These are phyloP conservation scores for Tipula lateralis DNA, from an alignment of 2,888 invertebrate genomes.

Conservation along the genomic window DNA sequence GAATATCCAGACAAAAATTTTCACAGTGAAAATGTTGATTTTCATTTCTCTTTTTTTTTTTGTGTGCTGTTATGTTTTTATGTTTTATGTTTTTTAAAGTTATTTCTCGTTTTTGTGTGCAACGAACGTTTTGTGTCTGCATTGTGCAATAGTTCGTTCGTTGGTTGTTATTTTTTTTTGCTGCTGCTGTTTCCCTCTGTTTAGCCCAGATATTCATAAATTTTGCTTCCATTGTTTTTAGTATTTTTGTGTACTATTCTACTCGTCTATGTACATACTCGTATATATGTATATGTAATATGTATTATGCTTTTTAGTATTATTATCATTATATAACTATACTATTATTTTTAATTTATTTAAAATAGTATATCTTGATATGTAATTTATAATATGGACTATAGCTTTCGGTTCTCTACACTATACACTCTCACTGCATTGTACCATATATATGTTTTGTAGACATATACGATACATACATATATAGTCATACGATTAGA, in stretches of 20 bases:
- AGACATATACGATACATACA: background rate
- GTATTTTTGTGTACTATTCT: background rate
- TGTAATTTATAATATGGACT: background rate
- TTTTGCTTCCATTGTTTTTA: slow-evolving; percentile 1
- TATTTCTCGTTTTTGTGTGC: background rate
- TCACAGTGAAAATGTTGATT: slow-evolving; percentile 1
- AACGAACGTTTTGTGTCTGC: slow-evolving; percentile 24
- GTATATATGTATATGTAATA: background rate
- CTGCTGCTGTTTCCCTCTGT: background rate
- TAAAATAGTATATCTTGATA: background rate
- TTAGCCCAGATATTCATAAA: slow-evolving; percentile 19
- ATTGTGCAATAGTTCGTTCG: background rate
- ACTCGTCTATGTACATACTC: background rate
- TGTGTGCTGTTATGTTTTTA: background rate
- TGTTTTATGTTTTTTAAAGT: background rate
- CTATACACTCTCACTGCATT: background rate
- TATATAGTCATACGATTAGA: background rate
- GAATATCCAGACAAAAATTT: slow-evolving; percentile 19
- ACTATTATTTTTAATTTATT: background rate
- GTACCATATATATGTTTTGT: too few relatives aligned
- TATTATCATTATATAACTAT: background rate
- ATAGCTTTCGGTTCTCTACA: background rate
- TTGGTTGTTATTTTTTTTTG: background rate
- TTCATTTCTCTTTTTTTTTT: background rate
- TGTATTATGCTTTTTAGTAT: background rate